Conservation (phyloP, 2,888 invertebrate genomes). For the Phrixothrix hirtus region DNA sequence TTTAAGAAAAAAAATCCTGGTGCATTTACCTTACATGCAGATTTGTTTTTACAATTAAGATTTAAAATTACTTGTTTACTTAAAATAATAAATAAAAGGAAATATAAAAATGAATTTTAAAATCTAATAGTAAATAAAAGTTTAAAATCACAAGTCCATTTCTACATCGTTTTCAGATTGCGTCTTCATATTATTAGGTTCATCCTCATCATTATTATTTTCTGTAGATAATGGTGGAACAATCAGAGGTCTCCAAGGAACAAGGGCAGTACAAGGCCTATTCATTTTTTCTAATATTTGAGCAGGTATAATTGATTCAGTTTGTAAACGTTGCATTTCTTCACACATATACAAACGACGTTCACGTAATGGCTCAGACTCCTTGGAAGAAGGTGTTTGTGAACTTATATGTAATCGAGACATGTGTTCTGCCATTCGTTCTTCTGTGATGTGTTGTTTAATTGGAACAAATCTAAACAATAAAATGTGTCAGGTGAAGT, state of each 20-base stretch:
- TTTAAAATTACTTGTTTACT: too few species aligned
- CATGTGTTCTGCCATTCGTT: constrained; percentile 81
- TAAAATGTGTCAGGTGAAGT: background rate
- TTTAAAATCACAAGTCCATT: constrained; percentile 29
- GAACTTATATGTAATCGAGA: constrained; percentile 72
- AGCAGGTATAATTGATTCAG: constrained; percentile 70
- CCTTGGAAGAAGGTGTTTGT: constrained; percentile 46
- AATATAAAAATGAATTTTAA: too few species aligned
- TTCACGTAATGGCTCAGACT: constrained; percentile 45
- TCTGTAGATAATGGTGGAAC: constrained; percentile 46
- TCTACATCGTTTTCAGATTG: constrained; percentile 43
- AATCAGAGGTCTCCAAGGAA: constrained; percentile 76
- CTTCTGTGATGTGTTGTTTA: constrained; percentile 81
- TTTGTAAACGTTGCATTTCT: constrained; percentile 67
- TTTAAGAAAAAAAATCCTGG: too few species aligned
- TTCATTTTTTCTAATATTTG: constrained; percentile 66
- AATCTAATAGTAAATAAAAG: too few species aligned
- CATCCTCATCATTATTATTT: constrained; percentile 56
- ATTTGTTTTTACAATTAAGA: too few species aligned
- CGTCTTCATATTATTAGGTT: constrained; percentile 49
- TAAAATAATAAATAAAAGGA: too few species aligned
- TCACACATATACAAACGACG: constrained; percentile 66
- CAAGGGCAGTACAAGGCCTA: constrained; percentile 77
- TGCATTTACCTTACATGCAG: too few species aligned
- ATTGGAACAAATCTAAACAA: constrained; percentile 49